These are phyloP conservation scores for Ranitomeya variabilis DNA, from an alignment of 2,113 vertebrate genomes.

Conservation along the genomic window DNA sequence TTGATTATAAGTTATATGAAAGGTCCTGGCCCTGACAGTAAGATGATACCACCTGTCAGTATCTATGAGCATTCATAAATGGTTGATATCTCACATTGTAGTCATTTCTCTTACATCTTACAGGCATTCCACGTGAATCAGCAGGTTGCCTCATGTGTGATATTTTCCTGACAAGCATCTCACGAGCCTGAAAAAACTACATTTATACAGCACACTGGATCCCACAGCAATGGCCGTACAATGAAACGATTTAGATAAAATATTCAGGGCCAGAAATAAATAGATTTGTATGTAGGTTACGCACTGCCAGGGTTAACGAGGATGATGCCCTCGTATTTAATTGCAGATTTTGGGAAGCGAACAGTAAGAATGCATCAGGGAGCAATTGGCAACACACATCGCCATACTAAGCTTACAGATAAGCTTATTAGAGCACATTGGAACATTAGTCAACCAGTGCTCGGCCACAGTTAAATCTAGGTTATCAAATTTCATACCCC, in stretches of 20 bases:
- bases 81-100: background rate
- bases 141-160: background rate
- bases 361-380: slow-evolving; percentile 33
- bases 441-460: slow-evolving; percentile 40
- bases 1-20: background rate
- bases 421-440: slow-evolving; percentile 51
- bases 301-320: slow-evolving; percentile 22
- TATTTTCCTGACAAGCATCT: background rate
- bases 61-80: background rate
- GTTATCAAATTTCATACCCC: slow-evolving; percentile 29
- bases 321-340: slow-evolving; percentile 16
- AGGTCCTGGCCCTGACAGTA: background rate
- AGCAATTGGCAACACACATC: slow-evolving; percentile 18
- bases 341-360: slow-evolving; percentile 32
- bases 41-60: background rate
- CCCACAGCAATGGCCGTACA: background rate
- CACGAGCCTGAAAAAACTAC: background rate
- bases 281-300: background rate
- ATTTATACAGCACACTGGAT: background rate
- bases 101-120: background rate
- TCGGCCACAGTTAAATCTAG: slow-evolving; percentile 19
- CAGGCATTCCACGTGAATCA: background rate
- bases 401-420: slow-evolving; percentile 45
- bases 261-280: background rate
- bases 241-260: background rate